phyloP scores from a whole-genome alignment of 2,888 invertebrate genomes.

The Pycnomerus fuliginosus region DNA sequence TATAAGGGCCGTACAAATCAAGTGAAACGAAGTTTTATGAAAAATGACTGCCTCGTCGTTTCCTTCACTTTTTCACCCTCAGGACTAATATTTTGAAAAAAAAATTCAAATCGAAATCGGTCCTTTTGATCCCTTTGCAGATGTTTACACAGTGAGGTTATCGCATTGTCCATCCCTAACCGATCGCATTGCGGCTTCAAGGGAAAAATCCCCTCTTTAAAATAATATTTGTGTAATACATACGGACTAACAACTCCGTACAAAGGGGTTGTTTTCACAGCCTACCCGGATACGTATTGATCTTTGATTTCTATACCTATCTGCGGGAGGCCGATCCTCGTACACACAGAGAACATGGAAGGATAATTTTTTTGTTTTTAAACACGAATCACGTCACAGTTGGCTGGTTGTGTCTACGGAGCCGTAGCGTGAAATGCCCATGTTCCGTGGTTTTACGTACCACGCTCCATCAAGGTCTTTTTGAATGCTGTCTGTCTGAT shows the following conservation, averaged over 20 bases:
- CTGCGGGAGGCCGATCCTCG: too few species aligned
- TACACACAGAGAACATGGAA: too few species aligned
- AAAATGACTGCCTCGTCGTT: constrained; percentile 37
- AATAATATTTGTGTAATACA: constrained; percentile 45
- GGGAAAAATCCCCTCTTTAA: constrained; percentile 41
- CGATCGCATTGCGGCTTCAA: too few species aligned
- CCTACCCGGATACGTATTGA: constrained; percentile 31
- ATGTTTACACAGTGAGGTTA: too few species aligned
- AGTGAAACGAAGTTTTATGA: constrained; percentile 32
- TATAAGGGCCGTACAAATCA: constrained; percentile 37
- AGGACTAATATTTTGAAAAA: too few species aligned
- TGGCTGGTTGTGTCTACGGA: constrained; percentile 26
- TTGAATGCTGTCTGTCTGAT: constrained; percentile 25
- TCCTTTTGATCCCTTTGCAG: too few species aligned
- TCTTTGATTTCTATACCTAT: constrained; percentile 27
- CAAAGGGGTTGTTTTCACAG: constrained; percentile 50
- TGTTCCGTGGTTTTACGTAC: constrained; percentile 34
- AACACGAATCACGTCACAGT: constrained; percentile 26
- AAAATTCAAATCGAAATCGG: too few species aligned
- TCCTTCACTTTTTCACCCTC: constrained; percentile 1
- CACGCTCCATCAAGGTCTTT: constrained; percentile 33
- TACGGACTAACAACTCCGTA: constrained; percentile 48
- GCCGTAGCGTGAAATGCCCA: constrained; percentile 33
- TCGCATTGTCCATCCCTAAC: too few species aligned
- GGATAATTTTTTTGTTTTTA: constrained; percentile 20